phyloP scores from a whole-genome alignment of 2,888 invertebrate genomes.

The Tetramorium bicarinatum region DNA sequence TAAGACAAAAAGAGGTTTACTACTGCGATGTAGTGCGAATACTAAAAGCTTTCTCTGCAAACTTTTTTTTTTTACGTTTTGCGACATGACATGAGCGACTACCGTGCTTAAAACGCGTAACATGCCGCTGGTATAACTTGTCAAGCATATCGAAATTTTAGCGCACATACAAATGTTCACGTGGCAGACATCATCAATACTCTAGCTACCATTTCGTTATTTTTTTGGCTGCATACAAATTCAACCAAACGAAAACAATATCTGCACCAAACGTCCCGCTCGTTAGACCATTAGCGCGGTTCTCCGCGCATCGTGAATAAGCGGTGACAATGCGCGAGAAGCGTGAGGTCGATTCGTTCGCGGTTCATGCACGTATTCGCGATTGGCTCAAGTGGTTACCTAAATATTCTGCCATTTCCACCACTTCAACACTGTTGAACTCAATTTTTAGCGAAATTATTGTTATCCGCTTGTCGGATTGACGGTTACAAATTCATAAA shows the following conservation, averaged over 20 bases:
- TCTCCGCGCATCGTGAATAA: slow-evolving; percentile 52
- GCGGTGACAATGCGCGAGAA: slow-evolving; percentile 42
- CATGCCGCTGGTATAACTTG: slow-evolving; percentile 30
- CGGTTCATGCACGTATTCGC: slow-evolving; percentile 33
- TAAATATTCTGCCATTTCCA: slow-evolving; percentile 31
- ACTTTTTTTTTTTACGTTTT: slow-evolving; percentile 13
- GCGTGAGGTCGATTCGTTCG: slow-evolving; percentile 44
- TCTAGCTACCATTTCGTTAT: slow-evolving; percentile 22
- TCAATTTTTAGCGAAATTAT: slow-evolving; percentile 38
- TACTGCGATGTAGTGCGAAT: not conserved
- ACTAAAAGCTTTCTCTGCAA: not conserved
- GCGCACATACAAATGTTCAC: slow-evolving; percentile 21
- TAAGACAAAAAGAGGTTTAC: not conserved
- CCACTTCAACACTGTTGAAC: slow-evolving; percentile 30
- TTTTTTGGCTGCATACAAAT: slow-evolving; percentile 45
- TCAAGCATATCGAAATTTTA: slow-evolving; percentile 46
- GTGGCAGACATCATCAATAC: slow-evolving; percentile 20
- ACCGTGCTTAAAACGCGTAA: slow-evolving; percentile 21
- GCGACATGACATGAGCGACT: slow-evolving; percentile 1
- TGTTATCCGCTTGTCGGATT: slow-evolving; percentile 25
- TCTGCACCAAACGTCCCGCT: slow-evolving; percentile 34
- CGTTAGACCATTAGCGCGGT: slow-evolving; percentile 52
- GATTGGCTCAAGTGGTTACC: slow-evolving; percentile 40
- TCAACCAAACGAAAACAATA: slow-evolving; percentile 57
- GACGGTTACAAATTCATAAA: slow-evolving; percentile 37